phyloP scores from a whole-genome alignment of 2,888 invertebrate species.

The Micoletzkya japonica region DNA sequence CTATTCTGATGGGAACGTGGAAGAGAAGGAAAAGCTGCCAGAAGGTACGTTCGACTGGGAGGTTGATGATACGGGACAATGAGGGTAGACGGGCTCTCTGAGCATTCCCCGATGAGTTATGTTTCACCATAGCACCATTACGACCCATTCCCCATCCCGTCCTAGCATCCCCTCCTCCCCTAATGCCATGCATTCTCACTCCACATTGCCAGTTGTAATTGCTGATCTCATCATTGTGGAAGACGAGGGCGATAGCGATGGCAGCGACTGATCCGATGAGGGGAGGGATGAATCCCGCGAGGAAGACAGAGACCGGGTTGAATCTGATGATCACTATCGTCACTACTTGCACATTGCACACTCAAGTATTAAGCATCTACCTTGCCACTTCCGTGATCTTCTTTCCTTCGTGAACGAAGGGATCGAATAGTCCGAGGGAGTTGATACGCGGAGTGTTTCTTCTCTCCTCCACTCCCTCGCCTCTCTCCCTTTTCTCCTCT shows the following conservation, averaged over 20 bases:
- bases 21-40: slow-evolving; percentile 62
- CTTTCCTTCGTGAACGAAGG: slow-evolving; percentile 47
- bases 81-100: slow-evolving; percentile 61
- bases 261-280: slow-evolving; percentile 59
- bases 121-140: too few relatives aligned
- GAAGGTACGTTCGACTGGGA: slow-evolving; percentile 62
- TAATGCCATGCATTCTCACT: slow-evolving; percentile 36
- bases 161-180: too few relatives aligned
- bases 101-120: too few relatives aligned
- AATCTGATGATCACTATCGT: slow-evolving; percentile 34
- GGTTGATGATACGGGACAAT: slow-evolving; percentile 61
- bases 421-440: slow-evolving; percentile 42
- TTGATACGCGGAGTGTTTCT: slow-evolving; percentile 40
- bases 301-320: slow-evolving; percentile 52
- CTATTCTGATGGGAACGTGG: slow-evolving; percentile 58
- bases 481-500: not conserved
- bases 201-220: slow-evolving; percentile 64
- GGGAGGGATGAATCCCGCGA: slow-evolving; percentile 60
- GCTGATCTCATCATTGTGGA: slow-evolving; percentile 61
- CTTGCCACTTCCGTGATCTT: slow-evolving; percentile 49
- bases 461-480: not conserved
- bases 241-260: slow-evolving; percentile 57
- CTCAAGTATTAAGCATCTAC: slow-evolving; percentile 17
- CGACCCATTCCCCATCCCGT: too few relatives aligned
- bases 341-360: not conserved